These are phyloP conservation scores for Acrocephalus kingi DNA, from an alignment of 2,113 vertebrate species.

Conservation along the genomic window DNA sequence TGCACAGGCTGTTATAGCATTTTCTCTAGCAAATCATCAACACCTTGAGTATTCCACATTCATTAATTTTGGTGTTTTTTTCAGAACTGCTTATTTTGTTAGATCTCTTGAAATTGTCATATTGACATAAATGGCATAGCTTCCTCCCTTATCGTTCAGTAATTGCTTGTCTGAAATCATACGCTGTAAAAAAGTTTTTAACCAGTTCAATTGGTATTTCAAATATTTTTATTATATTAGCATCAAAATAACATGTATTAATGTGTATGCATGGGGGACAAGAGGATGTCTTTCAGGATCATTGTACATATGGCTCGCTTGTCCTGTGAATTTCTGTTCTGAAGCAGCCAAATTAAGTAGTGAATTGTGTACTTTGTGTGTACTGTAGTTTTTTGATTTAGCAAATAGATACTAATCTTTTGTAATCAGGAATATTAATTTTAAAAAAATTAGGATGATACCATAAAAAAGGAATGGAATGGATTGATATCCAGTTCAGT, in stretches of 20 bases:
- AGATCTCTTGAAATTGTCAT: neutral
- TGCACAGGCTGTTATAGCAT: neutral
- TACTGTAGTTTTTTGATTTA: neutral
- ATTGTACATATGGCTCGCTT: neutral
- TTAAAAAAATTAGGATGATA: neutral
- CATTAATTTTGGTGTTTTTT: neutral
- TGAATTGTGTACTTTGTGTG: neutral
- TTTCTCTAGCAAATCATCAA: neutral
- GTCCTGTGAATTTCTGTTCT: neutral
- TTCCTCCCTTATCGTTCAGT: neutral
- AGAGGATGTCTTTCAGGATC: neutral
- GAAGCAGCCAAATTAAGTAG: neutral
- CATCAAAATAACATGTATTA: neutral
- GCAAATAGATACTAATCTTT: neutral
- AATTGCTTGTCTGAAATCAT: neutral
- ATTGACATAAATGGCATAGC: neutral
- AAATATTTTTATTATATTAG: neutral
- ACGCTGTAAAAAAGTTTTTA: neutral
- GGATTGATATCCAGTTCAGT: neutral
- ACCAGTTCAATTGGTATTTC: neutral
- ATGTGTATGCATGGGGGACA: neutral
- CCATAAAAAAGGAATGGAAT: neutral
- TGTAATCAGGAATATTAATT: neutral
- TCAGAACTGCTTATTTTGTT: neutral
- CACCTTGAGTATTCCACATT: neutral